Conservation (phyloP, 2,113 vertebrate genomes). For the Lontra canadensis region DNA sequence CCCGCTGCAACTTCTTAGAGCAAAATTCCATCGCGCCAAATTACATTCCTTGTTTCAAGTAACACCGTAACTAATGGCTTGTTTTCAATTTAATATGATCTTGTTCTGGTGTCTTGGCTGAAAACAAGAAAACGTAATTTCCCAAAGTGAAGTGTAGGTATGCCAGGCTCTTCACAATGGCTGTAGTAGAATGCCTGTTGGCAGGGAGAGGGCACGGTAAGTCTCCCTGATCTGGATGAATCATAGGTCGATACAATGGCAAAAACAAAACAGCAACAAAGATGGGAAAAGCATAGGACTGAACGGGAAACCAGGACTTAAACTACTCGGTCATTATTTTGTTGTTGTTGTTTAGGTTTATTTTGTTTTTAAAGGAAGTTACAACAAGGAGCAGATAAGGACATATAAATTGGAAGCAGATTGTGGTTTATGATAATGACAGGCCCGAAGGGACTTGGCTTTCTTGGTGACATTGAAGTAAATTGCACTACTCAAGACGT, state of each 20-base stretch:
- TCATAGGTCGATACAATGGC: background rate
- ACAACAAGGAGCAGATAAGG: conserved; percentile 74
- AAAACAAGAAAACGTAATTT: background rate
- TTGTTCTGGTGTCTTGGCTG: background rate
- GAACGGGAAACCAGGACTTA: background rate
- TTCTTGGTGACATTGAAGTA: conserved; percentile 84
- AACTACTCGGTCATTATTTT: conserved; percentile 59
- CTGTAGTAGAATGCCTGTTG: fast-evolving
- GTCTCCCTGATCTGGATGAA: background rate
- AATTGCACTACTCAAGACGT: conserved; percentile 81
- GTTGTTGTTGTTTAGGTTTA: background rate
- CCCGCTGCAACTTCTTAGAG: background rate
- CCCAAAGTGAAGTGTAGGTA: background rate
- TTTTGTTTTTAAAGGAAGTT: conserved; percentile 68
- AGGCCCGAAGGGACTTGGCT: conserved; percentile 76
- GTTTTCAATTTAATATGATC: background rate
- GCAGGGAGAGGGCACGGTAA: fast-evolving
- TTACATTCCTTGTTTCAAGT: background rate
- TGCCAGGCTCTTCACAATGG: background rate
- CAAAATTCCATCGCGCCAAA: background rate
- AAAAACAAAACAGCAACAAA: background rate
- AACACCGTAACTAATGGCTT: background rate
- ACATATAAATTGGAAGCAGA: conserved; percentile 78
- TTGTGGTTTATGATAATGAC: conserved; percentile 82
- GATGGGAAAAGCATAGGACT: conserved; percentile 19